These are phyloP conservation scores for Strix occidentalis DNA, from an alignment of 2,797 vertebrate species.

Conservation along the genomic window DNA sequence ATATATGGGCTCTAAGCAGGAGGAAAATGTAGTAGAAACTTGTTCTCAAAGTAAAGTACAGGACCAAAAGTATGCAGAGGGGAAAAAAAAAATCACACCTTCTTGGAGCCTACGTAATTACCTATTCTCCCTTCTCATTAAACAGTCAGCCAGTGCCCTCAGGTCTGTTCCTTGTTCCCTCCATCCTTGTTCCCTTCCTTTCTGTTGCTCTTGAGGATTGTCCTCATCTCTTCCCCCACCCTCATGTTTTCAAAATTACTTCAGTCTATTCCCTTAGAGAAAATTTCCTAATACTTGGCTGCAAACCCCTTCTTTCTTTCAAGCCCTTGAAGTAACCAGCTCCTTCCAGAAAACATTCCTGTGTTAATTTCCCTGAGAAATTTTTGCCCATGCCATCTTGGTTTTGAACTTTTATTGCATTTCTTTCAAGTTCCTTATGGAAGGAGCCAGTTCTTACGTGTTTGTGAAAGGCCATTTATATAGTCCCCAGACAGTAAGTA, in stretches of 20 bases:
- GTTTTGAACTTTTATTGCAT: conserved; percentile 6
- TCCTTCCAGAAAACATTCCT: conserved; percentile 24
- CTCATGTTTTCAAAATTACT: neutral
- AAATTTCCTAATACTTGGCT: conserved; percentile 5
- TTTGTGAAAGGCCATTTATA: neutral
- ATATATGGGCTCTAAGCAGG: neutral
- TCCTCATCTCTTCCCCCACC: neutral
- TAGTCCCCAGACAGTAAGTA: neutral
- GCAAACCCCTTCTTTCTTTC: neutral
- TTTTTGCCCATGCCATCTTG: neutral
- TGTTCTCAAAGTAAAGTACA: neutral
- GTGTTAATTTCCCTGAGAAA: conserved; percentile 26
- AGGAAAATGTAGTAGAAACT: neutral
- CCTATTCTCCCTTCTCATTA: neutral
- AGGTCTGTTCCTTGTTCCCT: neutral
- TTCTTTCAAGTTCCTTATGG: conserved; percentile 17
- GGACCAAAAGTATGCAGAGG: neutral
- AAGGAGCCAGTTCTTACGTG: neutral
- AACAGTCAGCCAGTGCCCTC: neutral
- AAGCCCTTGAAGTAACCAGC: conserved; percentile 1
- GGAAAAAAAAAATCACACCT: neutral
- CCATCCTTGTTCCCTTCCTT: neutral
- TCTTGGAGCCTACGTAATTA: neutral
- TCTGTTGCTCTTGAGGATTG: neutral
- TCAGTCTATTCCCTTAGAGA: neutral